These are phyloP conservation scores for Mercenaria mercenaria DNA, from an alignment of 1,140 invertebrate genomes.

Conservation along the genomic window DNA sequence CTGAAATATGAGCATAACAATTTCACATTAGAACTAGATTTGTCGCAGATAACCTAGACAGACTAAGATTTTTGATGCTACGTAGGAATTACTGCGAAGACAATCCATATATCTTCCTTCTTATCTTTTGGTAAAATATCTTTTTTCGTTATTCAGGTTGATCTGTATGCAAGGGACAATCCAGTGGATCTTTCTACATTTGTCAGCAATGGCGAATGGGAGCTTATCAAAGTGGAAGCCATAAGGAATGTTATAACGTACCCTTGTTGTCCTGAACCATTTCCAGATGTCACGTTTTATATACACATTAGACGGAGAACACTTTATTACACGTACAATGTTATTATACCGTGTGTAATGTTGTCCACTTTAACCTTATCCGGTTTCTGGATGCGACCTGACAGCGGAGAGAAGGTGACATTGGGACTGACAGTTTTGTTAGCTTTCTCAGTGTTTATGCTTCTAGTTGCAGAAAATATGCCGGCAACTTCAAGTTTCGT, in stretches of 20 bases:
- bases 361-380: conserved; percentile 80
- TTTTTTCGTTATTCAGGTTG: conserved; percentile 83
- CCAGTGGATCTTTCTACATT: conserved; percentile 88
- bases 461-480: conserved; percentile 85
- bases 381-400: conserved; percentile 83
- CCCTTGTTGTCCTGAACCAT: conserved; percentile 86
- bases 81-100: too few species aligned
- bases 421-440: conserved; percentile 83
- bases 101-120: too few species aligned
- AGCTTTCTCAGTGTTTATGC: conserved; percentile 85
- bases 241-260: conserved; percentile 74
- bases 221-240: conserved; percentile 85
- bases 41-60: too few species aligned
- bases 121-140: too few species aligned
- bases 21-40: too few species aligned
- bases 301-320: conserved; percentile 82
- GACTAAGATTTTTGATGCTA: too few species aligned
- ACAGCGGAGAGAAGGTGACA: conserved; percentile 82
- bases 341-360: conserved; percentile 84
- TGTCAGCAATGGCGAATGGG: conserved; percentile 89
- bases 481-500: conserved; percentile 83
- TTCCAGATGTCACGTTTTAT: conserved; percentile 88
- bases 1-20: too few species aligned
- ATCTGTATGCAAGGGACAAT: conserved; percentile 87
- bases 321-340: conserved; percentile 83